Conservation (phyloP, 2,797 vertebrate genomes). For the Heterohyrax brucei region DNA sequence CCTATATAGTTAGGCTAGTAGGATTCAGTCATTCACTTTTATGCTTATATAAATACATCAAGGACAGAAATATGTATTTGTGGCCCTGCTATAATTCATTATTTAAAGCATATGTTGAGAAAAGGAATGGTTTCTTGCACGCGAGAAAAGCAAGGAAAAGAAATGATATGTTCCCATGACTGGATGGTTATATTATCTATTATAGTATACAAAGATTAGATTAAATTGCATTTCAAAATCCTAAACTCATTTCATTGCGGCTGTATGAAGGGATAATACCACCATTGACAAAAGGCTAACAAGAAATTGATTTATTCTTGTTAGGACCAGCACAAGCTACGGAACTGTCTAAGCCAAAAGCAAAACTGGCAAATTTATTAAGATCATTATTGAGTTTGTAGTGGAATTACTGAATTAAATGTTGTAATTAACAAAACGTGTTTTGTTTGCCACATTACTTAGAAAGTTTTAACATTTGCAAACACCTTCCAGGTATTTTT, state of each 20-base stretch:
- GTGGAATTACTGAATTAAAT: slow-evolving; percentile 9
- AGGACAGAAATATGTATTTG: slow-evolving; percentile 33
- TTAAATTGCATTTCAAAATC: background rate
- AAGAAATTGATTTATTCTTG: background rate
- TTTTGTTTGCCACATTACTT: background rate
- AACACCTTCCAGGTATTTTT: background rate
- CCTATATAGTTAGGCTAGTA: slow-evolving; percentile 66
- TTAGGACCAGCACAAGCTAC: background rate
- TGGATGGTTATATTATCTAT: background rate
- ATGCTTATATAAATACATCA: slow-evolving; percentile 73
- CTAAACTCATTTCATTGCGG: background rate
- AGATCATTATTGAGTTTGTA: background rate
- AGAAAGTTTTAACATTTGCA: background rate
- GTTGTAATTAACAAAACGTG: background rate
- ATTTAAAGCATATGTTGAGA: slow-evolving; percentile 23
- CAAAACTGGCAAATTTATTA: background rate
- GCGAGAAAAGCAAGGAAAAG: background rate
- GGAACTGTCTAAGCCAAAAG: background rate
- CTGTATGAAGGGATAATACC: background rate
- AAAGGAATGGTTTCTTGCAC: background rate
- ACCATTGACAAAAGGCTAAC: background rate
- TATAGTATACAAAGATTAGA: slow-evolving; percentile 1
- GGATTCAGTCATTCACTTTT: slow-evolving; percentile 65
- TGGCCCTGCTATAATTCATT: slow-evolving; percentile 59
- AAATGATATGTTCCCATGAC: background rate